Conservation (phyloP, 2,888 invertebrate genomes). For the Ichneumoninae sp. region DNA sequence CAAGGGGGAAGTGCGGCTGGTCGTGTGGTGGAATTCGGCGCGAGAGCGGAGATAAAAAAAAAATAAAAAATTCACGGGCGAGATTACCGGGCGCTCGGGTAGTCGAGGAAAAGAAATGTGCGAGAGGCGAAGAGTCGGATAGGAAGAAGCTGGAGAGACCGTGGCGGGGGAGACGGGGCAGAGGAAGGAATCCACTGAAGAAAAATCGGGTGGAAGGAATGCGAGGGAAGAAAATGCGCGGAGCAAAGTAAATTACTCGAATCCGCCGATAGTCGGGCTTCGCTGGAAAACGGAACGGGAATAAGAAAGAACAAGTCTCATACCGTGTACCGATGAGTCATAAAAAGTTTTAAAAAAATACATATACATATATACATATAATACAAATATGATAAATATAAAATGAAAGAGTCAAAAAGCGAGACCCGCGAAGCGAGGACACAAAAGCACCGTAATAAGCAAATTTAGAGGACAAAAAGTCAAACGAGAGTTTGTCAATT, state of each 20-base stretch:
- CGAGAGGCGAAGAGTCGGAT: constrained; percentile 26
- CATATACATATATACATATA: not conserved
- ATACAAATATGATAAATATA: not conserved
- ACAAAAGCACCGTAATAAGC: constrained; percentile 8
- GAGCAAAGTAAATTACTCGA: constrained; percentile 58
- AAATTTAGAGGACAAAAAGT: constrained; percentile 27
- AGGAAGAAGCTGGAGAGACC: constrained; percentile 38
- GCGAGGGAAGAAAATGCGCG: constrained; percentile 45
- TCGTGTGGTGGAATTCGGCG: constrained; percentile 53
- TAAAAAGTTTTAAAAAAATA: not conserved
- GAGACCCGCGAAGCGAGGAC: not conserved
- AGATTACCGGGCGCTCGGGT: constrained; percentile 59
- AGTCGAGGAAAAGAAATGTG: constrained; percentile 53
- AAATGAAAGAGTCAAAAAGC: not conserved
- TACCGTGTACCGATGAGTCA: constrained; percentile 1
- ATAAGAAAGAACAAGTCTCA: constrained; percentile 5
- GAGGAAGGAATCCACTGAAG: constrained; percentile 52
- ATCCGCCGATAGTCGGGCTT: constrained; percentile 36
- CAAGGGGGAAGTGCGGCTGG: constrained; percentile 1
- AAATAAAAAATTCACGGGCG: constrained; percentile 53
- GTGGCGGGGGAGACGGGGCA: not conserved
- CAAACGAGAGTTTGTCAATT: constrained; percentile 50
- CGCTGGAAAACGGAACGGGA: constrained; percentile 7
- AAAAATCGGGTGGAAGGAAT: constrained; percentile 62
- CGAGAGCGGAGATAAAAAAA: constrained; percentile 5